Evolutionary conservation across 2,113 vertebrate species (phyloP).

Genomic region (Proteles cristata): DNA sequence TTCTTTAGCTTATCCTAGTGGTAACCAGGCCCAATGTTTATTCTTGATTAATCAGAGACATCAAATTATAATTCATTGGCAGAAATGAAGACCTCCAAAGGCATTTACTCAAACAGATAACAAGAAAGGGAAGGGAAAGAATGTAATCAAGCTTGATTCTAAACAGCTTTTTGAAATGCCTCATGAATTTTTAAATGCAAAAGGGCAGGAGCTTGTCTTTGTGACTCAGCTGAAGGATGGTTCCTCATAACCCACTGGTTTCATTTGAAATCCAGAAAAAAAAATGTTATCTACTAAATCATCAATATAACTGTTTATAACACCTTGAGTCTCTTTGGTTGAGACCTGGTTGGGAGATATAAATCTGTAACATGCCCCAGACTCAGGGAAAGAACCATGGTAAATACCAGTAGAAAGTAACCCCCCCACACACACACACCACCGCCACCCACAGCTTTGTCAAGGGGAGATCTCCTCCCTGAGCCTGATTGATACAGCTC

Average conservation of each 20-base stretch:
- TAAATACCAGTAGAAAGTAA: not conserved
- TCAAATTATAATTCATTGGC: not conserved
- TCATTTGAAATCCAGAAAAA: conserved; percentile 64
- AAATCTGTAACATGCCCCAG: conserved; percentile 17
- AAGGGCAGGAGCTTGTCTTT: conserved; percentile 56
- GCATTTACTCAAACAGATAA: not conserved
- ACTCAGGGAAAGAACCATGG: not conserved
- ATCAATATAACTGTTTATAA: conserved; percentile 50
- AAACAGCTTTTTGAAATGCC: conserved; percentile 55
- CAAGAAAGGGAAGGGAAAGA: not conserved
- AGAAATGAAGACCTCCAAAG: conserved; percentile 11
- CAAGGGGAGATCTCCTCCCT: not conserved
- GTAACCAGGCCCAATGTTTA: not conserved
- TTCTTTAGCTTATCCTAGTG: conserved; percentile 49
- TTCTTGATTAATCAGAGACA: conserved; percentile 47
- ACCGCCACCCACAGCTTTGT: not conserved
- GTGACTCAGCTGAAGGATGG: conserved; percentile 76
- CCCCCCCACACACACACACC: too few species aligned
- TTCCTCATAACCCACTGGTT: conserved; percentile 62
- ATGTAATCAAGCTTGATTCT: not conserved
- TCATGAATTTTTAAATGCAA: conserved; percentile 75
- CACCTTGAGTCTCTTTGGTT: conserved; percentile 23
- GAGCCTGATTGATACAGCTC: not conserved
- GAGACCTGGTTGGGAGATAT: conserved; percentile 35
- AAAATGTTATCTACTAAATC: conserved; percentile 66